Base-by-base conservation (phyloP, 1,140 invertebrate species). In the Drosophila rufa region DNA sequence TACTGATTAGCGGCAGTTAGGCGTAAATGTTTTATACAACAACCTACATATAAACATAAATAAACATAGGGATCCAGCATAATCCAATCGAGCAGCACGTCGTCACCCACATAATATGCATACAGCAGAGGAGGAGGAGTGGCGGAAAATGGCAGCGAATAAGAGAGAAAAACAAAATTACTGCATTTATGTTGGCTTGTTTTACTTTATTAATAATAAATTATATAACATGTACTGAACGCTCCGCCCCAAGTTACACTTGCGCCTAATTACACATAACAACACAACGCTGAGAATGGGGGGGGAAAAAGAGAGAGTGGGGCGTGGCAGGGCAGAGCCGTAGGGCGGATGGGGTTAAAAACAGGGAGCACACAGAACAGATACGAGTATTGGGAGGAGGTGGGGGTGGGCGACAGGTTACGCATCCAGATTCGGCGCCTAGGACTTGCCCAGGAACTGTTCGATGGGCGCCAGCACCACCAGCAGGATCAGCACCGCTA, bases 401-500 rank as follows among this genome's bases (percentile, higher is more conserved):
- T 56, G 19, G 36, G 5, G 53, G 14, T 15, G 36, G 38, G 40
- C 19, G 30, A 53, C 25, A 47, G 47, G 58, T 42, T 59, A 48
- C 17, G 40, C 65, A 55, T 71, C 36, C 50, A 15, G 19, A 55
- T 38, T 40, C 19, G 15, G 40, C 33, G 45, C 25, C 75, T 69
- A 83, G 55, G 38, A 67, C 53, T 69, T 83, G 61, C 65, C 59
- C 56, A 85, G 62, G 17, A 48, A 80, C 43, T 85, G 79, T 27
- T 95, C 94, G 47, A 97, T 96, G 11, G 96, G 96, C n/a, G 96
- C 96, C 46, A 96, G 93, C 7, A 95, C 95, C 17, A 96, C 95
- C 66, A 97, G 94, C 65, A 96, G 94, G 56, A 97, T 95, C 56
- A 97, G 93, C 6, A 94, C 95, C 12, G 95, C 93, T 1, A 95